Evolutionary conservation across 2,113 vertebrate species (phyloP).

Genomic region (Vombatus ursinus): DNA sequence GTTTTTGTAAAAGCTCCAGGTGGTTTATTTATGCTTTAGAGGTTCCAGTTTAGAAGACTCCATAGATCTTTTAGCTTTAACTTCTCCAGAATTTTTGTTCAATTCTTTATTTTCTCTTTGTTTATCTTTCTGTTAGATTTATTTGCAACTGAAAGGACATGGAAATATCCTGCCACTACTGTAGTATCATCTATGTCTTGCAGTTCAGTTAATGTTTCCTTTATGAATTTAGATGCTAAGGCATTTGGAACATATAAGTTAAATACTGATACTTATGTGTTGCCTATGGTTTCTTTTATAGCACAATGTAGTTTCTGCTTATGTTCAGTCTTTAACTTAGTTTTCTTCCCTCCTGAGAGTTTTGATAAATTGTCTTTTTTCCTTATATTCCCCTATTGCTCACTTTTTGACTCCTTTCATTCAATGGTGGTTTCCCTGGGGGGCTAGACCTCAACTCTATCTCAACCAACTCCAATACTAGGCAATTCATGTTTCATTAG

Average conservation of each 20-base stretch:
- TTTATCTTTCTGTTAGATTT: not conserved
- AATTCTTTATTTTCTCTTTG: not conserved
- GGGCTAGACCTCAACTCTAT: not conserved
- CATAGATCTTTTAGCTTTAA: not conserved
- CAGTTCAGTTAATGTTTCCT: not conserved
- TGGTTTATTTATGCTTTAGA: not conserved
- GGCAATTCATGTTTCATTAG: not conserved
- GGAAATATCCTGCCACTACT: not conserved
- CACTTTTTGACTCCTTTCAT: not conserved
- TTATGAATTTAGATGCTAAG: not conserved
- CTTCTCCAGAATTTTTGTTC: not conserved
- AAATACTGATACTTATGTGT: not conserved
- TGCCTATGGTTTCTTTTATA: not conserved
- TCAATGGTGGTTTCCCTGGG: not conserved
- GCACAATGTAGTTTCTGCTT: not conserved
- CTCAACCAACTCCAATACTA: not conserved
- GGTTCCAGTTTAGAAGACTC: not conserved
- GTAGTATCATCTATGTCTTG: not conserved
- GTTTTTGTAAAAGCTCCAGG: not conserved
- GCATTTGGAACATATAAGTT: not conserved
- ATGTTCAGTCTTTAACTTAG: not conserved
- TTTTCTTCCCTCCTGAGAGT: not conserved
- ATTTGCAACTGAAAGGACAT: not conserved
- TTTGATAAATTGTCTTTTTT: not conserved
- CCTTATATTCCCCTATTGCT: not conserved